These are phyloP conservation scores for Harpalus rubripes DNA, from an alignment of 2,888 invertebrate species.

Conservation along the genomic window DNA sequence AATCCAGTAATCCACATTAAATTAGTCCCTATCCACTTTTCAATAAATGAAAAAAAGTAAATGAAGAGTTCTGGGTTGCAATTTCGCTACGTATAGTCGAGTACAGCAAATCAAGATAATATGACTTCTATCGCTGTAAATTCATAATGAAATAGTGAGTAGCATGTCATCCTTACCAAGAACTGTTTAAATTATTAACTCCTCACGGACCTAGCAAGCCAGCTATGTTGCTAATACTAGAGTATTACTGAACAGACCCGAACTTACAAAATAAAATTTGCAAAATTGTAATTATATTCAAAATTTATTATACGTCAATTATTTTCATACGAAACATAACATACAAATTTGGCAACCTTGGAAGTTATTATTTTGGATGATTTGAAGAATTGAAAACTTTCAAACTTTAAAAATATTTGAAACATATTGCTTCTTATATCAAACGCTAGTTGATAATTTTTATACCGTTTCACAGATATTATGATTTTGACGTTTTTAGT, in stretches of 20 bases:
- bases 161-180: slow-evolving; percentile 18
- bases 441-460: too few species aligned
- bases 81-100: neutral
- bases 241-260: neutral
- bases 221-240: neutral
- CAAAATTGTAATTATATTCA: too few species aligned
- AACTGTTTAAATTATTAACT: slow-evolving; percentile 23
- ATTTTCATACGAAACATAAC: too few species aligned
- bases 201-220: neutral
- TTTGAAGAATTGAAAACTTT: too few species aligned
- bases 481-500: too few species aligned
- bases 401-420: too few species aligned
- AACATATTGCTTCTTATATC: too few species aligned
- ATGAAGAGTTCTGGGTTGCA: neutral
- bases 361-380: too few species aligned
- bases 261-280: neutral
- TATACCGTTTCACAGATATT: too few species aligned
- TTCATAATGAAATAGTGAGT: slow-evolving; percentile 33
- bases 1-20: neutral
- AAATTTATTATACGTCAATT: too few species aligned
- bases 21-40: neutral
- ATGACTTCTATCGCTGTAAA: slow-evolving; percentile 8
- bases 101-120: neutral
- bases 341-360: too few species aligned
- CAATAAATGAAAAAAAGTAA: neutral